phyloP scores from a whole-genome alignment of 2,888 invertebrate species.

The Andrena minutula region DNA sequence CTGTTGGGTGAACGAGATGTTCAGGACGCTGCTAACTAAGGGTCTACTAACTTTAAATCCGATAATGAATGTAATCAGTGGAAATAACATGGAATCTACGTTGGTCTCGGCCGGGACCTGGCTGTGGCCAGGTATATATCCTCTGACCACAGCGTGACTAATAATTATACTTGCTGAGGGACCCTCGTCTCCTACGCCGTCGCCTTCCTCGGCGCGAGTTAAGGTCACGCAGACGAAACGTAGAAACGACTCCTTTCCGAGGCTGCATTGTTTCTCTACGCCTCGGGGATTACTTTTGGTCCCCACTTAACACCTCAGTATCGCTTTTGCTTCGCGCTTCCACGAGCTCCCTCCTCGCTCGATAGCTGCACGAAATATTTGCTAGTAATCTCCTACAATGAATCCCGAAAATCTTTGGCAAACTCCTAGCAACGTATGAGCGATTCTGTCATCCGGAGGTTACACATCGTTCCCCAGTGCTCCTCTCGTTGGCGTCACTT shows the following conservation, averaged over 20 bases:
- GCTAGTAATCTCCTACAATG: not conserved
- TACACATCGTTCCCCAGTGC: too few species aligned
- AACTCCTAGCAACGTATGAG: too few species aligned
- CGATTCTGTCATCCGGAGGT: too few species aligned
- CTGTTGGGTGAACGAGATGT: slow-evolving; percentile 49
- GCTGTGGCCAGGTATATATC: slow-evolving; percentile 67
- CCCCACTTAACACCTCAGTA: not conserved
- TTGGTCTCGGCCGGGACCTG: slow-evolving; percentile 51
- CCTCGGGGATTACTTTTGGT: not conserved
- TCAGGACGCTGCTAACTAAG: slow-evolving; percentile 64
- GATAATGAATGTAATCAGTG: slow-evolving; percentile 81
- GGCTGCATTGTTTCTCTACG: not conserved
- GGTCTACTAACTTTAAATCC: slow-evolving; percentile 77
- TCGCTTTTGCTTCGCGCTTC: not conserved
- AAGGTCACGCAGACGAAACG: slow-evolving; percentile 37
- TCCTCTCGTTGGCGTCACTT: not conserved
- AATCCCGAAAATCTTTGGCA: not conserved
- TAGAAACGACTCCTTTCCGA: slow-evolving; percentile 39
- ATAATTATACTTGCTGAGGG: slow-evolving; percentile 70
- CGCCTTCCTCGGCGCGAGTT: slow-evolving; percentile 55
- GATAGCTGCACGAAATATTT: too few species aligned
- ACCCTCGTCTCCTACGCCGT: slow-evolving; percentile 66
- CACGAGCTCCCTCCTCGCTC: too few species aligned
- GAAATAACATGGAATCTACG: slow-evolving; percentile 81
- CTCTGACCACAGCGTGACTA: slow-evolving; percentile 70